Conservation (phyloP, 2,113 vertebrate species). For the Ifrita kowaldi region DNA sequence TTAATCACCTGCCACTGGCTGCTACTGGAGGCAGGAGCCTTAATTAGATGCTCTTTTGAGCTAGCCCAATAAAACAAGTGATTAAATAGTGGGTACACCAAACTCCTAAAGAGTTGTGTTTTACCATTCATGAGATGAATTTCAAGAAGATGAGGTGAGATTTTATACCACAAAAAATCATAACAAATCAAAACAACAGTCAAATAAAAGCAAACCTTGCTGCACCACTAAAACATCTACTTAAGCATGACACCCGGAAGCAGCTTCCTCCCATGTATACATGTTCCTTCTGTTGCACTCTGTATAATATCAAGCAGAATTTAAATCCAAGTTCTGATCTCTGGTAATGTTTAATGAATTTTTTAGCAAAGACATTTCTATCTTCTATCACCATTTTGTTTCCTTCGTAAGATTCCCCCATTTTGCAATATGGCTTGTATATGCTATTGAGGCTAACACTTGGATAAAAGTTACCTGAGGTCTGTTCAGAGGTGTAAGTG, state of each 20-base stretch:
- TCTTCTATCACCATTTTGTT: not conserved
- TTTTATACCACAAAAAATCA: not conserved
- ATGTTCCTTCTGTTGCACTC: not conserved
- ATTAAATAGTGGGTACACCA: not conserved
- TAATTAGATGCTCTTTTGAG: not conserved
- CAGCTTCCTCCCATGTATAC: not conserved
- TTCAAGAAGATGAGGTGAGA: not conserved
- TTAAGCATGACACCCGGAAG: not conserved
- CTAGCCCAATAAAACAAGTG: not conserved
- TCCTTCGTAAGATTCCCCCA: not conserved
- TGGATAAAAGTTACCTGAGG: constrained; percentile 41
- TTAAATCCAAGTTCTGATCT: not conserved
- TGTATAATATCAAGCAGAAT: not conserved
- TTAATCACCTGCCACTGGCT: not conserved
- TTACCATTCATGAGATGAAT: not conserved
- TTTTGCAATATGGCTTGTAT: not conserved
- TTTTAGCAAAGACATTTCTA: not conserved
- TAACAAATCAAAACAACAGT: not conserved
- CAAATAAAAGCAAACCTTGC: not conserved
- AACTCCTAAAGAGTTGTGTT: not conserved
- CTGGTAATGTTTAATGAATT: not conserved
- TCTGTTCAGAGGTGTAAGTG: constrained; percentile 43
- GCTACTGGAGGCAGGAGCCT: not conserved
- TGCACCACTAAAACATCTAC: not conserved
- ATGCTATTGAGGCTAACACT: not conserved